Evolutionary conservation across 2,888 invertebrate genomes (phyloP), one percentile per base, ranked within the genome.

Genomic region (Brachyptera putata): DNA sequence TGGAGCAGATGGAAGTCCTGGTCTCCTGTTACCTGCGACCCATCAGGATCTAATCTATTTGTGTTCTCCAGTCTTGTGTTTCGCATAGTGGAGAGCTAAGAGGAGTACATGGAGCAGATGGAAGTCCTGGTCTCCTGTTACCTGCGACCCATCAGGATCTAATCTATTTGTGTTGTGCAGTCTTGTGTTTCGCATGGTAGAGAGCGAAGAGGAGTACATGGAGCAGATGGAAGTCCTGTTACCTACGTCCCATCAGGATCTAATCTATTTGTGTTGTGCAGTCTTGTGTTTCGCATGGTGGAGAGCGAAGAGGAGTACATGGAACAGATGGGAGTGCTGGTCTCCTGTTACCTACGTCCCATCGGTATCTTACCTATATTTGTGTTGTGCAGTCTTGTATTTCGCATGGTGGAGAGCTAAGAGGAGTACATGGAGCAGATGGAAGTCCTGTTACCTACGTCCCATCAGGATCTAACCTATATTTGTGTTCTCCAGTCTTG

Each of bases 81-180:
- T 74, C 85, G 89, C 69, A 92, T 94, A 92, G 93, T 95, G 1
- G 94, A 95, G 95, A 74, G 93, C 93, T 86, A 91, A 3, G 95
- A 95, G 74, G 93, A 94, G 95, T 95, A 72, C 86, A 93, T 93
- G 71, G 89, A 91, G 70, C 94, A 94, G 75, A 82, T 95, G 80
- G 91, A 93, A 71, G 84, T 87, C 64, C 76, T 89, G 39, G 87
- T 89, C 14, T 88, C 91, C 11, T 93, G 93, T 71, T 95, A 93
- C 74, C 79, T 94, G 18, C 82, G n/a, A 94, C n/a, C n/a, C n/a
- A 30, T 91, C 92, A 89, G 91, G 76, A 94, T 95, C 94, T n/a
- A n/a, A n/a, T n/a, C 91, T 93, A 71, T n/a, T 93, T 93, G 1
- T n/a, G n/a, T n/a, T 37, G 66, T 74, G 65, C 75, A 90, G 90